Percentiles rank a stretch among this genome's conserved stretches.
Evolutionary conservation across 2,113 vertebrate genomes (phyloP).

Genomic region (Sisor rabdophorus): DNA sequence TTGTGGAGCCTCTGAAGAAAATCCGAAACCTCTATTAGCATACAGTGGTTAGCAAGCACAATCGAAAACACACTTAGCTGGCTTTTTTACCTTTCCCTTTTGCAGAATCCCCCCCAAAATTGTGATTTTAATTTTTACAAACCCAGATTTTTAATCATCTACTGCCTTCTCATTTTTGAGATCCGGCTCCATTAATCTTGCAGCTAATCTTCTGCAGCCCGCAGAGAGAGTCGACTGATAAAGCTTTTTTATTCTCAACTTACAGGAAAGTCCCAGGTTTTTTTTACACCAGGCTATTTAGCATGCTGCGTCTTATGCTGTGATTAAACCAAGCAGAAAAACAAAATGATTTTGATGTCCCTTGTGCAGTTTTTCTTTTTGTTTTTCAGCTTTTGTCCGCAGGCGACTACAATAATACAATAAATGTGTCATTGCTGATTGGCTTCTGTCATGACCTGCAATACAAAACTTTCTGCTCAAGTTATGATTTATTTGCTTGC

Average conservation of each 20-base stretch:
- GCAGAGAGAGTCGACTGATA: neutral
- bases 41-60: constrained; percentile 26
- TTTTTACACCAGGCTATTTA: neutral
- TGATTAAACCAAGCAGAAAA: neutral
- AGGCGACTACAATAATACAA: too few species aligned
- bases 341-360: too few species aligned
- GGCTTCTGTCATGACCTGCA: too few species aligned
- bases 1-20: neutral
- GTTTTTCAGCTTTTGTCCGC: too few species aligned
- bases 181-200: constrained; percentile 31
- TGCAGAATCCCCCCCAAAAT: neutral
- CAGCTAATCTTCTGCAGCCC: neutral
- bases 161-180: constrained; percentile 28
- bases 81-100: neutral
- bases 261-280: neutral
- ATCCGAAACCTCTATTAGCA: constrained; percentile 30
- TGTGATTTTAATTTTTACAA: constrained; percentile 35
- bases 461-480: too few species aligned
- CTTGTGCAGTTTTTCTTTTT: too few species aligned
- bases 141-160: constrained; percentile 43
- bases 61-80: neutral
- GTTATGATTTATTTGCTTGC: too few species aligned
- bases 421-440: too few species aligned
- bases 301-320: neutral
- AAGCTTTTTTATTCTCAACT: neutral